Percentiles rank a stretch among this genome's conserved stretches.
Evolutionary conservation across 2,797 vertebrate genomes (phyloP).

Genomic region (Serranus cabrilla): DNA sequence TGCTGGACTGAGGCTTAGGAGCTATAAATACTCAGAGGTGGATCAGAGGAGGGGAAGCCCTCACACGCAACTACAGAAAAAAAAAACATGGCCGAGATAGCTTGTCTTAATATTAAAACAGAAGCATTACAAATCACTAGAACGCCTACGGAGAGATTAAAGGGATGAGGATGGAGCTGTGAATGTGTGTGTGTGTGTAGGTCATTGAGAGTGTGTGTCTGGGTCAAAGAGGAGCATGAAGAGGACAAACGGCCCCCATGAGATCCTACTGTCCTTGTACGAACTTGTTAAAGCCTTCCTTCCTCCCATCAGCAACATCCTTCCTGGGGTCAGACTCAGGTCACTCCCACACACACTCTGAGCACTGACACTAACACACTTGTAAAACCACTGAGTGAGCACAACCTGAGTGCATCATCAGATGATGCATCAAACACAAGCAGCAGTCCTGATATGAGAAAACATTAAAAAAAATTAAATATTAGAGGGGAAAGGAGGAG

Average conservation of each 20-base stretch:
- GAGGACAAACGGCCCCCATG: slow-evolving; percentile 41
- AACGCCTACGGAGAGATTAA: not conserved
- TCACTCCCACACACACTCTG: slow-evolving; percentile 28
- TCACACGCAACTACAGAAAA: slow-evolving; percentile 44
- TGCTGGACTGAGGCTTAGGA: slow-evolving; percentile 54
- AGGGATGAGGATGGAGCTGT: slow-evolving; percentile 1
- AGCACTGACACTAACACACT: not conserved
- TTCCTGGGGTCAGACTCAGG: slow-evolving; percentile 66
- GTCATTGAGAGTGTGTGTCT: slow-evolving; percentile 26
- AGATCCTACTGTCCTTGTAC: slow-evolving; percentile 49
- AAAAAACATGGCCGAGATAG: not conserved
- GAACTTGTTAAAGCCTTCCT: slow-evolving; percentile 57
- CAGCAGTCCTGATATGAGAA: slow-evolving; percentile 1
- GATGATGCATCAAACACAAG: slow-evolving; percentile 24
- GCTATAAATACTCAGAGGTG: slow-evolving; percentile 68
- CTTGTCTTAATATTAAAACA: slow-evolving; percentile 13
- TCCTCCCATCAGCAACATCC: slow-evolving; percentile 69
- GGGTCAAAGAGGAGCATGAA: slow-evolving; percentile 40
- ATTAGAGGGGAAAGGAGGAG: no score
- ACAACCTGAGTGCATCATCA: slow-evolving; percentile 11
- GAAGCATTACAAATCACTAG: not conserved
- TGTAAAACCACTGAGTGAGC: not conserved
- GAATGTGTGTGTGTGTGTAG: slow-evolving; percentile 13
- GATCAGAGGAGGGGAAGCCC: slow-evolving; percentile 57
- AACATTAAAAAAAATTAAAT: no score